phyloP scores from a whole-genome alignment of 2,113 vertebrate species.

The Oreocharis arfaki region DNA sequence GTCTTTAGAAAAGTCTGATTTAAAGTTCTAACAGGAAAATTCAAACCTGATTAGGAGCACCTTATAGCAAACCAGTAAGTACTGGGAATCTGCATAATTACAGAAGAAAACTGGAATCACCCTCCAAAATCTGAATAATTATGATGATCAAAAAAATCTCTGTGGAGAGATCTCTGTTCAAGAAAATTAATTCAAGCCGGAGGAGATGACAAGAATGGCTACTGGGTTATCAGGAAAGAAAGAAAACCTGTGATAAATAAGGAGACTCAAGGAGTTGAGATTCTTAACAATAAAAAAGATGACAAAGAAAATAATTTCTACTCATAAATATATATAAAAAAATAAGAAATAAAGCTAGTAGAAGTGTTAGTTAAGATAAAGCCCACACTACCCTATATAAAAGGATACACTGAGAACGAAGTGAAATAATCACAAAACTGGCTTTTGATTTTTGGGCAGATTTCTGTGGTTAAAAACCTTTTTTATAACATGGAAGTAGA shows the following conservation, averaged over 20 bases:
- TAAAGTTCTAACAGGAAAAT: background rate
- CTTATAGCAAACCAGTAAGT: background rate
- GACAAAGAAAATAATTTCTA: background rate
- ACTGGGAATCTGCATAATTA: background rate
- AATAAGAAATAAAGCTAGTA: background rate
- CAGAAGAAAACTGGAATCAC: background rate
- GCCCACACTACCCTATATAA: background rate
- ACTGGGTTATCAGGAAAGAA: background rate
- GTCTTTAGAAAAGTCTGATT: background rate
- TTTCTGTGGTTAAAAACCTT: background rate
- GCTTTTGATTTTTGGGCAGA: background rate
- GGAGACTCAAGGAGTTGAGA: background rate
- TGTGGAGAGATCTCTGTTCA: background rate
- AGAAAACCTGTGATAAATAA: background rate
- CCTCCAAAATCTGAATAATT: background rate
- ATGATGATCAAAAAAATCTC: background rate
- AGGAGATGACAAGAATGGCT: background rate
- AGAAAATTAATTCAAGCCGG: background rate
- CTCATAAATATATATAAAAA: background rate
- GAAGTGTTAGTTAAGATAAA: background rate
- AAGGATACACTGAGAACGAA: background rate
- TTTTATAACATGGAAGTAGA: background rate
- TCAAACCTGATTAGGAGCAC: background rate
- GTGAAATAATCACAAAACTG: background rate
- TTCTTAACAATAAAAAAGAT: background rate